Percentiles rank a stretch among this genome's conserved stretches.
Conservation (phyloP, 2,113 vertebrate species). For the Gila orcuttii region DNA sequence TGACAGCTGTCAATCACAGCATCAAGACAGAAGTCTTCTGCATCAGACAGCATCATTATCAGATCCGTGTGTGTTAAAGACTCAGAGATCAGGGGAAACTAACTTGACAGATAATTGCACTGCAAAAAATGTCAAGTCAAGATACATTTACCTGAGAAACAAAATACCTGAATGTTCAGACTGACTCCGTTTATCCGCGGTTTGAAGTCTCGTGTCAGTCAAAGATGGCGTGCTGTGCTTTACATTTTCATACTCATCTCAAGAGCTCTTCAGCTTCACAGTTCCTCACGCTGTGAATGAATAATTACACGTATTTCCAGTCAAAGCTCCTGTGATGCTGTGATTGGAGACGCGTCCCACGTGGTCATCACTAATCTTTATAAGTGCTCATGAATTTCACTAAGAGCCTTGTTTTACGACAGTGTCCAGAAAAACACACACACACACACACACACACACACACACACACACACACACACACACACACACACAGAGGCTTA, state of each 20-base stretch:
- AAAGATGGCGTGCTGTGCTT: background rate
- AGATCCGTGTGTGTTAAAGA: no score
- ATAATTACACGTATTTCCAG: background rate
- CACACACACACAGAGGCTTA: background rate
- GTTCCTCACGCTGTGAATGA: constrained; percentile 40
- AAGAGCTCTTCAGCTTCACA: constrained; percentile 45
- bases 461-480: no score
- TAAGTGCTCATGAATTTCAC: constrained; percentile 59
- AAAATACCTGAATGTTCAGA: background rate
- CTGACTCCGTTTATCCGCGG: background rate
- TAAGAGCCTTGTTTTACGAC: constrained; percentile 36
- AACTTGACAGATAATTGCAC: no score
- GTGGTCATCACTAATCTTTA: constrained; percentile 55
- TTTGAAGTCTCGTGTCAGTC: background rate
- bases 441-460: background rate
- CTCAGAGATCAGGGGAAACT: no score
- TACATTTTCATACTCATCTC: constrained; percentile 50
- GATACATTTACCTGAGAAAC: no score
- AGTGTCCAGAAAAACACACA: constrained; percentile 32
- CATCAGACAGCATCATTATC: no score
- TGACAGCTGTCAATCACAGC: background rate
- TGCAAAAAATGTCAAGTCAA: no score
- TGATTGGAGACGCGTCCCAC: background rate
- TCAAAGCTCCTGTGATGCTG: background rate
- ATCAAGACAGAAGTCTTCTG: background rate